These are phyloP conservation scores for Rhynchotus rufescens DNA, from an alignment of 2,797 vertebrate genomes.

Conservation along the genomic window DNA sequence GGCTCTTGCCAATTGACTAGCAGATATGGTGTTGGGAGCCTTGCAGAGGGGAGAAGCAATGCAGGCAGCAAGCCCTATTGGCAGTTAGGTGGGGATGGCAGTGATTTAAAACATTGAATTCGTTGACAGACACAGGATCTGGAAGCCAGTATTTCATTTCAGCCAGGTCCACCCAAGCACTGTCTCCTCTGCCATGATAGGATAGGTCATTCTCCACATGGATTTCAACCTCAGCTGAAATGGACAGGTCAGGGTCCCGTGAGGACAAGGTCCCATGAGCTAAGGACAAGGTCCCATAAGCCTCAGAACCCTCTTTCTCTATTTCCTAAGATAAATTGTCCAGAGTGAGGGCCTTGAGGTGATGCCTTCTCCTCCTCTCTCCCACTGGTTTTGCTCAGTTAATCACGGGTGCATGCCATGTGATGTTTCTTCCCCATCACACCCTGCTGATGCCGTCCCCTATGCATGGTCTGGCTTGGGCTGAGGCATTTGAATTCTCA, in stretches of 20 bases:
- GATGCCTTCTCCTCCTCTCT: neutral
- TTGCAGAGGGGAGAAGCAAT: neutral
- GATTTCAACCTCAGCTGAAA: neutral
- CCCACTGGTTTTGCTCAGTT: neutral
- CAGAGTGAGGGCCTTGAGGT: neutral
- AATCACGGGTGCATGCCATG: too few species aligned
- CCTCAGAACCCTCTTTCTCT: neutral
- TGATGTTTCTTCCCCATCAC: neutral
- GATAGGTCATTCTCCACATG: accelerated
- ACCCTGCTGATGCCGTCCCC: neutral
- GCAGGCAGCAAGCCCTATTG: neutral
- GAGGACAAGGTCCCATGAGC: accelerated
- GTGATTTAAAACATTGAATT: neutral
- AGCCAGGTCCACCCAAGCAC: accelerated
- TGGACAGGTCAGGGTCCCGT: too few species aligned
- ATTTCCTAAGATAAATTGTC: accelerated
- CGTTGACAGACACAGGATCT: neutral
- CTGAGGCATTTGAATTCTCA: neutral
- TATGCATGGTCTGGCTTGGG: accelerated
- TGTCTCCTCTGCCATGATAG: neutral
- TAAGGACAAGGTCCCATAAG: accelerated
- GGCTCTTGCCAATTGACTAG: slow-evolving; percentile 64
- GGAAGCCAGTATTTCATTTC: neutral
- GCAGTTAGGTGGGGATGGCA: neutral
- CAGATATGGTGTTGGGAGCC: slow-evolving; percentile 3